phyloP scores from a whole-genome alignment of 2,888 invertebrate species.

The Ennomos fuscantarius region DNA sequence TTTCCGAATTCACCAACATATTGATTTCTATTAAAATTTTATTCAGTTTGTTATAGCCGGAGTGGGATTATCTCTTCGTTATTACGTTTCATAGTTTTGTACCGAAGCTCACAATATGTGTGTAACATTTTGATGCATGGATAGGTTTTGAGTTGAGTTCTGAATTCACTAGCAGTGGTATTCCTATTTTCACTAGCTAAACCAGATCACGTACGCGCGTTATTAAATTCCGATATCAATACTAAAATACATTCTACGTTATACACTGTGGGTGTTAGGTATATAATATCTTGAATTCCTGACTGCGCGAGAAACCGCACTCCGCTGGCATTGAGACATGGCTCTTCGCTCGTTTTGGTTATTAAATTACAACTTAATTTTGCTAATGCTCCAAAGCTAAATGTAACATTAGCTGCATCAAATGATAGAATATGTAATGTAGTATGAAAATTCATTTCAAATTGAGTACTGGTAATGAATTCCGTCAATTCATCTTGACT shows the following conservation, averaged over 20 bases:
- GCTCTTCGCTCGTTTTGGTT: conserved; percentile 25
- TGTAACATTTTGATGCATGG: no score
- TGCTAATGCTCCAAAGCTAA: conserved; percentile 21
- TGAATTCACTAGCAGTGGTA: no score
- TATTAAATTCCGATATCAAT: conserved; percentile 22
- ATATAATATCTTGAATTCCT: conserved; percentile 11
- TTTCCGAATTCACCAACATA: no score
- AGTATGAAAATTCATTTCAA: conserved; percentile 6
- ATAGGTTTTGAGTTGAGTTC: no score
- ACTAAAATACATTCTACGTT: conserved; percentile 3
- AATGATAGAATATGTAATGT: conserved; percentile 12
- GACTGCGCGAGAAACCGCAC: conserved; percentile 15
- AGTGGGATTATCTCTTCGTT: no score
- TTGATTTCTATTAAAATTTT: no score
- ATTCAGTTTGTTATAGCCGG: no score
- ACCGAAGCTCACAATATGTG: no score
- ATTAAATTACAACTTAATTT: conserved; percentile 32
- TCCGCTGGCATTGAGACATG: conserved; percentile 10
- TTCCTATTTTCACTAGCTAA: neutral
- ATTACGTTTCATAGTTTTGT: no score
- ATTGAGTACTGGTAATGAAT: conserved; percentile 5
- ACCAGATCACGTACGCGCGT: conserved; percentile 14
- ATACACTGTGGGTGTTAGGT: conserved; percentile 1
- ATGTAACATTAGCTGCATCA: conserved; percentile 11
- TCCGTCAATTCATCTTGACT: conserved; percentile 10